A percentile compares a stretch with the other conserved stretches of the same genome.
These are phyloP conservation scores for Galagoides demidoff DNA, from an alignment of 2,797 vertebrate species.

Conservation along the genomic window DNA sequence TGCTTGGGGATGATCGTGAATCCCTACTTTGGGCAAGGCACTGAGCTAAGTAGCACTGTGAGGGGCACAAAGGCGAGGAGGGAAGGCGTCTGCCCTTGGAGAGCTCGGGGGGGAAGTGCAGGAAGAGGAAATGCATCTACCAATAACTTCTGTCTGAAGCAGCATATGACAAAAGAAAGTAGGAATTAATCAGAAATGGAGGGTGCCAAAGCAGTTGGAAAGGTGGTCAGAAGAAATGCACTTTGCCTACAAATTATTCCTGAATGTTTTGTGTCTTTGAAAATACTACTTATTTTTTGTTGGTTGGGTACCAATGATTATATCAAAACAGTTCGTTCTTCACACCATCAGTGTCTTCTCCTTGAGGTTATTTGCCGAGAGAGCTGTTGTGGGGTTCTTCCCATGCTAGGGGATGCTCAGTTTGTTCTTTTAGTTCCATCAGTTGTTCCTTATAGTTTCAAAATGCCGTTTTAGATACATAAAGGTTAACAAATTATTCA, in stretches of 20 bases:
- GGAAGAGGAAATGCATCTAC: not conserved
- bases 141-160: not conserved
- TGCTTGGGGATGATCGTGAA: not conserved
- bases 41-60: not conserved
- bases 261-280: not conserved
- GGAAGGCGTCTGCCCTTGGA: not conserved
- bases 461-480: not conserved
- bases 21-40: not conserved
- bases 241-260: not conserved
- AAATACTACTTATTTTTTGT: not conserved
- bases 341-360: not conserved
- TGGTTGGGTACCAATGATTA: not conserved
- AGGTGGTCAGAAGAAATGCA: not conserved
- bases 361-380: not conserved
- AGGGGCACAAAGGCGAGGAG: not conserved
- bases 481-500: not conserved
- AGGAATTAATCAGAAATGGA: not conserved
- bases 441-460: not conserved
- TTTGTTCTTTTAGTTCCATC: slow-evolving; percentile 5
- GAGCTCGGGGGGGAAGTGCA: not conserved
- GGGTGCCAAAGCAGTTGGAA: not conserved
- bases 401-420: not conserved
- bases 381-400: not conserved
- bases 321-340: not conserved
- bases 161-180: not conserved